Evolutionary conservation across 2,888 invertebrate genomes (phyloP).

Genomic region (Apamea sordens): DNA sequence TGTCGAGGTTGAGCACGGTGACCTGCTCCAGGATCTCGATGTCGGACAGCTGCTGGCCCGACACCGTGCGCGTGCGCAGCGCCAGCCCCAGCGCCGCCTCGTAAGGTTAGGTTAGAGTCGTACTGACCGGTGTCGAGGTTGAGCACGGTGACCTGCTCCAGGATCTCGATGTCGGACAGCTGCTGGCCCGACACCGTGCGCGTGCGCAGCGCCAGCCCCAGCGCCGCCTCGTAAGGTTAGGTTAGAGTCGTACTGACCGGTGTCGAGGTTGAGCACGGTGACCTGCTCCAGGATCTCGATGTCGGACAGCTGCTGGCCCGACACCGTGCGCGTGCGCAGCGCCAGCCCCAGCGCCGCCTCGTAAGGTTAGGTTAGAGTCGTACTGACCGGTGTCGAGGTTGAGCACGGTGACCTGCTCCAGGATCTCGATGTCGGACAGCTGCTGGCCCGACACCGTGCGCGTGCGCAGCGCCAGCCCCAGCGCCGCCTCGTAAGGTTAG

Average conservation of each 20-base stretch:
- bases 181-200: slow-evolving; percentile 96
- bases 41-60: slow-evolving; percentile 96
- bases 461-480: slow-evolving; percentile 92
- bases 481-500: too few relatives aligned
- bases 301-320: slow-evolving; percentile 96
- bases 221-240: too few relatives aligned
- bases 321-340: slow-evolving; percentile 95
- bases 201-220: slow-evolving; percentile 92
- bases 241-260: slow-evolving; percentile 73
- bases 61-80: slow-evolving; percentile 95
- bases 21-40: slow-evolving; percentile 98
- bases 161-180: slow-evolving; percentile 97
- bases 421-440: slow-evolving; percentile 97
- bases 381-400: slow-evolving; percentile 92
- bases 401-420: slow-evolving; percentile 96
- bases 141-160: slow-evolving; percentile 96
- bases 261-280: slow-evolving; percentile 95
- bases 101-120: too few relatives aligned
- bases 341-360: slow-evolving; percentile 88
- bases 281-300: slow-evolving; percentile 98
- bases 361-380: too few relatives aligned
- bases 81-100: slow-evolving; percentile 88
- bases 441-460: slow-evolving; percentile 96
- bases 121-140: slow-evolving; percentile 92
- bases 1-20: slow-evolving; percentile 95